These are phyloP conservation scores for Eubucco bourcierii DNA, from an alignment of 2,113 vertebrate species.

Conservation along the genomic window DNA sequence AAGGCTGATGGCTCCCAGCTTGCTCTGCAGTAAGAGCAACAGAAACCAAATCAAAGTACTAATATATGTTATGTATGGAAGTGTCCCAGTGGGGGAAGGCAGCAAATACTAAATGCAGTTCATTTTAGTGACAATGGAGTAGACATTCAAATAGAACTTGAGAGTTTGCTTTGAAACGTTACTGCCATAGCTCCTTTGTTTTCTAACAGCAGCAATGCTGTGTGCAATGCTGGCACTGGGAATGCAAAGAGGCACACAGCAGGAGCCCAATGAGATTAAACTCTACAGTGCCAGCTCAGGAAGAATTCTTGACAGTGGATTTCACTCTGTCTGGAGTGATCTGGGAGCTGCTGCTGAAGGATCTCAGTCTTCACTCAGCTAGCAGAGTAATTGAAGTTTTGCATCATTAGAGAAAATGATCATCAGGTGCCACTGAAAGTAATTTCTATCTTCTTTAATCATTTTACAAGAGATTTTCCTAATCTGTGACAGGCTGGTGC, in stretches of 20 bases:
- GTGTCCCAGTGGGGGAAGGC: not conserved
- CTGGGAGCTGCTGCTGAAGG: not conserved
- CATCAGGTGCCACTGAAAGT: not conserved
- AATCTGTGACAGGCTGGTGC: not conserved
- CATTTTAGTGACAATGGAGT: not conserved
- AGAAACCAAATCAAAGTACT: not conserved
- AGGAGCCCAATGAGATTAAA: not conserved
- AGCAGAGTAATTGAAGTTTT: not conserved
- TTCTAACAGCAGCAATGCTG: not conserved
- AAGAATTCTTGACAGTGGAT: not conserved
- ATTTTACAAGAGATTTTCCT: not conserved
- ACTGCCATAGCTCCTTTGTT: not conserved
- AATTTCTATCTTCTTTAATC: not conserved
- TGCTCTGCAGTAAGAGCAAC: not conserved
- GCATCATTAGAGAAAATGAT: not conserved
- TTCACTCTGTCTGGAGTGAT: not conserved
- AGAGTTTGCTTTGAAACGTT: not conserved
- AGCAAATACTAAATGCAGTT: not conserved
- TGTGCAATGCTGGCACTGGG: not conserved
- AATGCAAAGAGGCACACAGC: not conserved
- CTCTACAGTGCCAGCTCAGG: not conserved
- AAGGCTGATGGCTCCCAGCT: not conserved
- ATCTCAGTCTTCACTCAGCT: not conserved
- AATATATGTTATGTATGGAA: not conserved
- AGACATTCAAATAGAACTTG: not conserved